phyloP scores from a whole-genome alignment of 2,888 invertebrate genomes.

The Ptilodon capucinus region DNA sequence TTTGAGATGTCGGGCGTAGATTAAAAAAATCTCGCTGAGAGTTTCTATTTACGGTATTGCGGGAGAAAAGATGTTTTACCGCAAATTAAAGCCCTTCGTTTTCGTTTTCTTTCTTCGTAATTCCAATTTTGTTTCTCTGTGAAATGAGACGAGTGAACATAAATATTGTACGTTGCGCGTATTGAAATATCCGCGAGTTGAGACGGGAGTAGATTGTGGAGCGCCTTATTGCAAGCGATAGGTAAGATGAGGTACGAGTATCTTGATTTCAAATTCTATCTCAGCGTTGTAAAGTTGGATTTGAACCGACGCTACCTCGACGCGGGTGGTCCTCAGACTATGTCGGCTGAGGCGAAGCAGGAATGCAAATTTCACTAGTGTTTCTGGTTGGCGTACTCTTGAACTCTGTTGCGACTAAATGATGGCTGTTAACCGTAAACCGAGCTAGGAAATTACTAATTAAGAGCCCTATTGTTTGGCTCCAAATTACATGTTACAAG shows the following conservation, averaged over 20 bases:
- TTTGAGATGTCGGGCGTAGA: slow-evolving; percentile 59
- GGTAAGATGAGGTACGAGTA: slow-evolving; percentile 44
- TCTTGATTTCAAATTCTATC: slow-evolving; percentile 60
- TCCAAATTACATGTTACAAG: slow-evolving; percentile 28
- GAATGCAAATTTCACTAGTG: slow-evolving; percentile 78
- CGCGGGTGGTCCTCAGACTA: slow-evolving; percentile 80
- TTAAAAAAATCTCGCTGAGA: slow-evolving; percentile 54
- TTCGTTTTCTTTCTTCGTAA: slow-evolving; percentile 49
- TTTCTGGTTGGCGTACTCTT: slow-evolving; percentile 59
- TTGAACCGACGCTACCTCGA: slow-evolving; percentile 57
- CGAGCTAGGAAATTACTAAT: slow-evolving; percentile 46
- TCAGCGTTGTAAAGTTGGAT: slow-evolving; percentile 69
- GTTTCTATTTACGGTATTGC: slow-evolving; percentile 43
- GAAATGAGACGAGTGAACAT: slow-evolving; percentile 35
- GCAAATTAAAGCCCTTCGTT: slow-evolving; percentile 47
- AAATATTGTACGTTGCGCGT: slow-evolving; percentile 55
- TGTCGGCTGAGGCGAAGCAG: slow-evolving; percentile 66
- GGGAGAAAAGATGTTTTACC: slow-evolving; percentile 39
- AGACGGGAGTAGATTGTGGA: slow-evolving; percentile 64
- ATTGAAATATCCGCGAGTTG: slow-evolving; percentile 63
- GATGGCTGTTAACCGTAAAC: slow-evolving; percentile 49
- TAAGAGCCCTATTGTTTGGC: slow-evolving; percentile 27
- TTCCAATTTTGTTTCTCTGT: slow-evolving; percentile 45
- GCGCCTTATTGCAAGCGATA: slow-evolving; percentile 62
- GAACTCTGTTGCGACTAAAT: slow-evolving; percentile 55